Evolutionary conservation across 2,888 invertebrate genomes (phyloP), one percentile per base, ranked within the genome.

Genomic region (Caenorhabditis japonica): DNA sequence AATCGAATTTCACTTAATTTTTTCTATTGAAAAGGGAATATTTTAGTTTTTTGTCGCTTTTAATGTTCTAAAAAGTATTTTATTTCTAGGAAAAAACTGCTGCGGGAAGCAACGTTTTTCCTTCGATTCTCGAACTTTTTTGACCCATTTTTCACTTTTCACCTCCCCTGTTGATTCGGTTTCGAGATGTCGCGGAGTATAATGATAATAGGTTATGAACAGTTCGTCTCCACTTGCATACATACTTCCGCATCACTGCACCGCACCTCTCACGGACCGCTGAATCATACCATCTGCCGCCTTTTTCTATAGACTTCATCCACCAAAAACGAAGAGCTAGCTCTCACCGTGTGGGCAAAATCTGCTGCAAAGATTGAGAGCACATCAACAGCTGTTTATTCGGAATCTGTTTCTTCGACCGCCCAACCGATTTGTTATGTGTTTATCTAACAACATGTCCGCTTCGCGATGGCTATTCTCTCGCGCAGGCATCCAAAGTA

Each of bases 391-490:
- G 64, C 64, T 64, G 64, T 64, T 64, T 64, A 55, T 64, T 55
- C 64, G 41, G 47, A 27, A 27, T 15, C 36, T 52, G 36, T 21
- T 38, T 4, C 33, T n/a, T n/a, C 38, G 25, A 33, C 41, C 27
- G 13, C 47, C 53, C n/a, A n/a, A 53, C 64, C 55, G 64, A 64
- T 64, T 64, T 64, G 64, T 64, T 56, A 49, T 64, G 64, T 64
- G 64, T 64, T 64, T 64, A 64, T 64, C 64, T 64, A 64, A 64
- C 62, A 62, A 62, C 64, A 64, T 55, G 46, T 53, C 61, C 52
- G 46, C 56, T 64, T 30, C 8, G 27, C 47, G 56, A 49, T 64
- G 39, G 41, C 33, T 33, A 33, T 4, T n/a, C 25, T 19, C 30
- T 36, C 23, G 27, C 58, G 41, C 33, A 46, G 44, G 19, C 30